Evolutionary conservation across 2,797 vertebrate species (phyloP).

Genomic region (Erethizon dorsatum): DNA sequence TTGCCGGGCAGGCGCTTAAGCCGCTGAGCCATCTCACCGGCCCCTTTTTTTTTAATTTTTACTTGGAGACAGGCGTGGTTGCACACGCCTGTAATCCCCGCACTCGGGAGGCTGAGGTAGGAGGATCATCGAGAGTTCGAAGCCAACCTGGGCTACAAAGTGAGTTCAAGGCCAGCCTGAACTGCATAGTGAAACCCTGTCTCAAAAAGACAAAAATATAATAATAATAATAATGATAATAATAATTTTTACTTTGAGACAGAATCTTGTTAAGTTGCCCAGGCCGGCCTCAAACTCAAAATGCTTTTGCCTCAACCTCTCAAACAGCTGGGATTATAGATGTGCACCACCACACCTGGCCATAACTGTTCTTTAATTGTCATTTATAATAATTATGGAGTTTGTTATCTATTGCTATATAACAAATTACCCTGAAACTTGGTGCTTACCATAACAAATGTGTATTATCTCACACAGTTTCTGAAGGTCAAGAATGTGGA

Average conservation of each 20-base stretch:
- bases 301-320: not conserved
- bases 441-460: not conserved
- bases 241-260: not conserved
- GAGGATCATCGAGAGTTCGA: too few species aligned
- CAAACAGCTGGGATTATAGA: not conserved
- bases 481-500: not conserved
- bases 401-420: not conserved
- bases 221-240: too few species aligned
- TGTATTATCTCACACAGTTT: not conserved
- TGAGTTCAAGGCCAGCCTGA: too few species aligned
- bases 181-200: too few species aligned
- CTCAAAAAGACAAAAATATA: too few species aligned
- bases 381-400: not conserved
- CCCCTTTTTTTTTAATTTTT: not conserved
- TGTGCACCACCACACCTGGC: not conserved
- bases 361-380: constrained; percentile 30
- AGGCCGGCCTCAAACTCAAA: not conserved
- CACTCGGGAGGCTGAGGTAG: too few species aligned
- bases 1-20: too few species aligned
- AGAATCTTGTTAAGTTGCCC: not conserved
- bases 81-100: too few species aligned
- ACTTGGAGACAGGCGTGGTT: too few species aligned
- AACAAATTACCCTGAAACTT: not conserved
- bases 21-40: too few species aligned
- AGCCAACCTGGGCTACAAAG: too few species aligned